Evolutionary conservation across 2,797 vertebrate genomes (phyloP), one percentile per base, ranked within the genome.

Genomic region (Thripadectes ignobilis): DNA sequence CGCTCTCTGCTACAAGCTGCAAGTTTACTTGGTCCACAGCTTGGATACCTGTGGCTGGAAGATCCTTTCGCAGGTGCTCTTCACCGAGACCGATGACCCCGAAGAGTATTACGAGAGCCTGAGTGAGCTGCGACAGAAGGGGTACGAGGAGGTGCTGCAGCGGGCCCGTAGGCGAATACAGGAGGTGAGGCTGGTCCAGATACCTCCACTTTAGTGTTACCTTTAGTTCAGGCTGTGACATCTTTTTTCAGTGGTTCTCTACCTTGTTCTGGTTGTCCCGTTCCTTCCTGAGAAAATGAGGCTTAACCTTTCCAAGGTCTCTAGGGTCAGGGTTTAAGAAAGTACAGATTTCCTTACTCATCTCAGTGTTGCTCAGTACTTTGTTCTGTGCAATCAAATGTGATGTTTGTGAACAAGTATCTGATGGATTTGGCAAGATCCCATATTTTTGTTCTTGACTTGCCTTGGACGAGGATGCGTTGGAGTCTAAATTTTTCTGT

Each of bases 41-140:
- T 96, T 99, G 94, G 99, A 99, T 97, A 99, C 99, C 84, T 99
- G 99, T 91, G 99, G 99, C 17, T 99, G 99, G 99, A 99, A 98
- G 98, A 99, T 99, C 79, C 99, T 99, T 12, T 99, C 99, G 0
- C 99, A 99, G 98, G 98, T 99, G 41, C 98, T 99, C 2, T 99
- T 99, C 97, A 98, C 99, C 2, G 99, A 99, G 94, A 98, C 98
- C 11, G 99, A 99, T 38, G 99, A 99, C 96, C 97, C 98, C 0
- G 99, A 99, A 83, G 99, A 99, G 95, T 99, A 99, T 95, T 99
- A 99, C 13, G 99, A 99, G 97, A 99, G 99, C 92, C 97, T 99
- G 91, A 98, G 99, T 23, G 99, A 99, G 96, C 98, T 99, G 95
- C 96, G 99, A 69, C 99, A 98, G 90, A 99, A 99, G 57, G 99